These are phyloP conservation scores for Oreochromis spilurus DNA, from an alignment of 2,113 vertebrate species.

Conservation along the genomic window DNA sequence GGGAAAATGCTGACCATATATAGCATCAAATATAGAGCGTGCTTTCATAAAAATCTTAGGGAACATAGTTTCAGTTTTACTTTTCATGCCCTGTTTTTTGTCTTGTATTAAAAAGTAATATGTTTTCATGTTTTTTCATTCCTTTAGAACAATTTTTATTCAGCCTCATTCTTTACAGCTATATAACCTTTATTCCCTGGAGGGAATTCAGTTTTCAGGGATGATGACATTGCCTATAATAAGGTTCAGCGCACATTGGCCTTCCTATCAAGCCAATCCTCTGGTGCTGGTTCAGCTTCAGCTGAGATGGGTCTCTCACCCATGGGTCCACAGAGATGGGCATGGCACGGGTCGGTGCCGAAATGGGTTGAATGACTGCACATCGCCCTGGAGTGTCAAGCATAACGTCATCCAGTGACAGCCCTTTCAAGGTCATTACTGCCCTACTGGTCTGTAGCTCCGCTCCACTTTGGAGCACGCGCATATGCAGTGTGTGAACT, in stretches of 20 bases:
- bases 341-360: constrained; percentile 14
- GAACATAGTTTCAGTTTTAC: neutral
- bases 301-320: constrained; percentile 40
- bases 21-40: neutral
- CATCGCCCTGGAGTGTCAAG: constrained; percentile 26
- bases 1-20: neutral
- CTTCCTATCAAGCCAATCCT: constrained; percentile 49
- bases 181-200: constrained; percentile 11
- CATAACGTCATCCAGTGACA: constrained; percentile 36
- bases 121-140: neutral
- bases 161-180: constrained; percentile 19
- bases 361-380: constrained; percentile 53
- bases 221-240: constrained; percentile 56
- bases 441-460: neutral
- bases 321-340: constrained; percentile 42
- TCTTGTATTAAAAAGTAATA: neutral
- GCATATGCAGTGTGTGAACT: neutral
- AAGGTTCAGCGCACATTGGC: constrained; percentile 49
- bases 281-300: constrained; percentile 32
- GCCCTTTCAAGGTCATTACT: constrained; percentile 60
- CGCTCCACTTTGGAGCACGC: neutral
- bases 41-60: neutral
- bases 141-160: constrained; percentile 11
- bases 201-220: constrained; percentile 39
- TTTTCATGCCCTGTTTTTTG: neutral